These are phyloP conservation scores for Ephestia elutella DNA, from an alignment of 1,140 invertebrate species.

Conservation along the genomic window DNA sequence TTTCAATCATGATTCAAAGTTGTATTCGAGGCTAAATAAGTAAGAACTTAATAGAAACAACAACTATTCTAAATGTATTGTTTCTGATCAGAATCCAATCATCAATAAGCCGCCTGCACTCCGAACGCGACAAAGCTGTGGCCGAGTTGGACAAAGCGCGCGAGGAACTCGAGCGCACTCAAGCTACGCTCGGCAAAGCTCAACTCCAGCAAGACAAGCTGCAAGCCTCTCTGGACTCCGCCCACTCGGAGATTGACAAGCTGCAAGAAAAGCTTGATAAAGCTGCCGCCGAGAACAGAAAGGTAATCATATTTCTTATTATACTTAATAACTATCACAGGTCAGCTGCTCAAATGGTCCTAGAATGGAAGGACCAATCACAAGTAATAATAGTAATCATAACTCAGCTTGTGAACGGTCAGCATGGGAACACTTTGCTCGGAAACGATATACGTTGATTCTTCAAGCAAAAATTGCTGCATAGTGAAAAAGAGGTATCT, in stretches of 20 bases:
- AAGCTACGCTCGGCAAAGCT: slow-evolving; percentile 90
- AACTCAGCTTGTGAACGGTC: too few relatives aligned
- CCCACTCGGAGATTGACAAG: slow-evolving; percentile 93
- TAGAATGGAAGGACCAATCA: too few relatives aligned
- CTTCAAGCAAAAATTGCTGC: too few relatives aligned
- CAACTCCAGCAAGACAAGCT: slow-evolving; percentile 93
- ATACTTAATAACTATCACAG: too few relatives aligned
- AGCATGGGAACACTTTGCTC: too few relatives aligned
- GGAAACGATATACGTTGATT: too few relatives aligned
- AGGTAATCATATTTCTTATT: slow-evolving; percentile 74
- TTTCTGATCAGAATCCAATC: slow-evolving; percentile 74
- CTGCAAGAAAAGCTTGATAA: slow-evolving; percentile 91
- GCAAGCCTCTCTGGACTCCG: slow-evolving; percentile 89
- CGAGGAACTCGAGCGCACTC: slow-evolving; percentile 91
- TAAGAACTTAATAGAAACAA: too few relatives aligned
- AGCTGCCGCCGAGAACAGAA: slow-evolving; percentile 84
- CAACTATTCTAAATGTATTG: background rate
- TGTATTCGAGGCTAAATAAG: too few relatives aligned
- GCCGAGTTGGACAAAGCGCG: slow-evolving; percentile 91
- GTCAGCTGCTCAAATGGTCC: too few relatives aligned
- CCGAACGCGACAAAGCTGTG: slow-evolving; percentile 89
- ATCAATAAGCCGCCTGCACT: slow-evolving; percentile 85
- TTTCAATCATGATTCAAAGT: too few relatives aligned
- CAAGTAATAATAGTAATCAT: too few relatives aligned
- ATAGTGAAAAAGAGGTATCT: too few relatives aligned